phyloP scores from a whole-genome alignment of 2,113 vertebrate species.

The Panthera uncia region DNA sequence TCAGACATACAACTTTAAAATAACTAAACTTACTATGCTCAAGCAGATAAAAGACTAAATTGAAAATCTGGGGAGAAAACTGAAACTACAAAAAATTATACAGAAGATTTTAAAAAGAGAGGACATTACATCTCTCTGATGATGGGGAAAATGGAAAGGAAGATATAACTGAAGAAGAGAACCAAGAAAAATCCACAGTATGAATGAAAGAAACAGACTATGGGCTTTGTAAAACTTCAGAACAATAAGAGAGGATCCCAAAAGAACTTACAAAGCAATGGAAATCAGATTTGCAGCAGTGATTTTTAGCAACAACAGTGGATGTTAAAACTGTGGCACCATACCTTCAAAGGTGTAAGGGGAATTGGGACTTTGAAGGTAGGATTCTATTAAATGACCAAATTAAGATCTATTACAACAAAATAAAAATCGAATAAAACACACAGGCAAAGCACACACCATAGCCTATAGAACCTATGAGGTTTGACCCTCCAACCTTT shows the following conservation, averaged over 20 bases:
- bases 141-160: background rate
- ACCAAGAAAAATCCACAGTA: background rate
- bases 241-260: background rate
- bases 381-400: background rate
- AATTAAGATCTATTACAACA: background rate
- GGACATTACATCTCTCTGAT: background rate
- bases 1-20: background rate
- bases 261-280: constrained; percentile 13
- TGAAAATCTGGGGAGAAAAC: background rate
- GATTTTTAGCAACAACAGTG: constrained; percentile 10
- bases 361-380: background rate
- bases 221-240: background rate
- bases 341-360: background rate
- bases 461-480: background rate
- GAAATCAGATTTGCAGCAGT: background rate
- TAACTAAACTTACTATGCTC: background rate
- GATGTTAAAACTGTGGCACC: background rate
- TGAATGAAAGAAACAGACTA: background rate
- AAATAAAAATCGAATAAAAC: background rate
- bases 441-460: background rate
- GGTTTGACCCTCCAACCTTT: background rate
- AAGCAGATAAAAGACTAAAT: constrained; percentile 3
- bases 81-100: background rate
- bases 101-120: background rate
- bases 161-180: background rate